These are phyloP conservation scores for Diarsia rubi DNA, from an alignment of 2,888 invertebrate species.

Conservation along the genomic window DNA sequence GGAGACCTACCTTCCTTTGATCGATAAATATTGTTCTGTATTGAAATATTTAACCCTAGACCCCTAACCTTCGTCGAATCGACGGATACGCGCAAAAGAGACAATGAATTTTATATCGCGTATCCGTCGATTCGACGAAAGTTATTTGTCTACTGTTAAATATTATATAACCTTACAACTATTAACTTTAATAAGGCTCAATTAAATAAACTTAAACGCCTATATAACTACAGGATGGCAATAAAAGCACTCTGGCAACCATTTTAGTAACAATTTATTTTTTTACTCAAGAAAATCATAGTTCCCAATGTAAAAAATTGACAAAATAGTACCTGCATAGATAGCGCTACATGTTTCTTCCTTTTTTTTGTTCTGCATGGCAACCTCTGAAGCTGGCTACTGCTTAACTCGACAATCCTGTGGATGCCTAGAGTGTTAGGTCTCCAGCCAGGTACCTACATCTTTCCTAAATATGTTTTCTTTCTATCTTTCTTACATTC, in stretches of 20 bases:
- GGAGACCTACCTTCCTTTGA: not conserved
- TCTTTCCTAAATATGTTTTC: too few relatives aligned
- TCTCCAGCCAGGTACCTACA: not conserved
- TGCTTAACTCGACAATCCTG: too few relatives aligned
- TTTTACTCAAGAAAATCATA: too few relatives aligned
- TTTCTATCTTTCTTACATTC: not conserved
- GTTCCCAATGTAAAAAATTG: not conserved
- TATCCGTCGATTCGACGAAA: too few relatives aligned
- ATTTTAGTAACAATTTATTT: too few relatives aligned
- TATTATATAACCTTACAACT: conserved; percentile 14
- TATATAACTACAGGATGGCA: conserved; percentile 4
- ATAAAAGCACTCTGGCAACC: not conserved
- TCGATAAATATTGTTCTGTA: not conserved
- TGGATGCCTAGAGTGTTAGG: too few relatives aligned
- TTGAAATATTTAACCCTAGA: conserved; percentile 1
- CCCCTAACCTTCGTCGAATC: too few relatives aligned
- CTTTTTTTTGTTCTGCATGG: not conserved
- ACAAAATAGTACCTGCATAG: not conserved
- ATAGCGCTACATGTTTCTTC: not conserved
- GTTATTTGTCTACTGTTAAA: not conserved
- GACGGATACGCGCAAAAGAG: too few relatives aligned
- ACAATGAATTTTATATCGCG: too few relatives aligned
- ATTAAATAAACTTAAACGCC: not conserved
- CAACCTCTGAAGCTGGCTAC: too few relatives aligned
- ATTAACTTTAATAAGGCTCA: conserved; percentile 28